A percentile compares a stretch with the other conserved stretches of the same genome.
phyloP scores from a whole-genome alignment of 35 echinoderm and acorn worm species.

The Holothuria glaberrima region DNA sequence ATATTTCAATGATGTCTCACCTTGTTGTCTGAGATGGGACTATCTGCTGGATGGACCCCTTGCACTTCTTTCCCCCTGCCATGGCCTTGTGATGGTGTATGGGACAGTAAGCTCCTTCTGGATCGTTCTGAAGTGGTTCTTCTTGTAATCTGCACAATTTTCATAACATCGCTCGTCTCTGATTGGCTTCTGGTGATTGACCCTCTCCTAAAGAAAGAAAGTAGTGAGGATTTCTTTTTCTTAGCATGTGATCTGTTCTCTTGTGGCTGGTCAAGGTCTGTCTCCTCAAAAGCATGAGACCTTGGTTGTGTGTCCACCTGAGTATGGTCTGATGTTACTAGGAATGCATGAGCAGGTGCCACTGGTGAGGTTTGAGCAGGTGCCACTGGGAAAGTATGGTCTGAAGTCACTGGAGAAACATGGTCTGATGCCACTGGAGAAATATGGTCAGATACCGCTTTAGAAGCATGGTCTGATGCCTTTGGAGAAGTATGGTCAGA shows the following conservation, averaged over 20 bases:
- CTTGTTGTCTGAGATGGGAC: no score
- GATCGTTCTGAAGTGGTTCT: background rate
- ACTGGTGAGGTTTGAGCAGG: background rate
- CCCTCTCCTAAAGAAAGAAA: slow-evolving; percentile 26
- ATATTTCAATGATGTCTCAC: no score
- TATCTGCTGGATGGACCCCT: no score
- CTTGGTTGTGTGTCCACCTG: background rate
- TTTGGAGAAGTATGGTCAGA: background rate
- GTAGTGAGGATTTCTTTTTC: background rate
- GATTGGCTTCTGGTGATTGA: slow-evolving; percentile 9
- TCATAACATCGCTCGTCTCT: background rate
- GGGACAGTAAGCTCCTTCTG: no score
- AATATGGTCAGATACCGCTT: background rate
- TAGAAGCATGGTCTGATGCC: background rate
- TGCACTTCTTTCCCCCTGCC: no score
- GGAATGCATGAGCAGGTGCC: background rate
- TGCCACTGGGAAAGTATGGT: background rate
- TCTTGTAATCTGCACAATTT: background rate
- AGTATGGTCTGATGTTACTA: background rate
- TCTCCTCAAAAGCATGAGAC: background rate
- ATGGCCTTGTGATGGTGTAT: no score
- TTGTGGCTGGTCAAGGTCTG: background rate
- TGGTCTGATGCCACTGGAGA: background rate
- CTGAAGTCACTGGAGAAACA: background rate
- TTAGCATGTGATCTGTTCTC: background rate